Percentiles rank a stretch among this genome's conserved stretches.
Conservation (phyloP, 2,888 invertebrate species). For the Sympetrum striolatum region DNA sequence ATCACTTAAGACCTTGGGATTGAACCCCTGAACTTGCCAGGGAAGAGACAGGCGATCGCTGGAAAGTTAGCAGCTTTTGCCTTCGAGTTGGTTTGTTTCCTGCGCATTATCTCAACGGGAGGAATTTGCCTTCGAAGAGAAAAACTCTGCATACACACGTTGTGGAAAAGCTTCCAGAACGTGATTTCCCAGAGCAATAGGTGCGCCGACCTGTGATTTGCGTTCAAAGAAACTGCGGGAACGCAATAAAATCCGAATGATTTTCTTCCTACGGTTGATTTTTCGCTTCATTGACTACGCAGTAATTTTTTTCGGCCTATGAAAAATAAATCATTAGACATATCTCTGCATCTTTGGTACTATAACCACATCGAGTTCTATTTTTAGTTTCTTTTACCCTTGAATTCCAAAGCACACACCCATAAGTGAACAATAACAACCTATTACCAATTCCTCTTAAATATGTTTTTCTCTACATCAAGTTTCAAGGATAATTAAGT, state of each 20-base stretch:
- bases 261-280: too few relatives aligned
- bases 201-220: background rate
- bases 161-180: background rate
- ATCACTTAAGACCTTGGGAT: background rate
- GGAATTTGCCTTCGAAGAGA: background rate
- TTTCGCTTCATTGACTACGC: too few relatives aligned
- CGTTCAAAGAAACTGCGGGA: background rate
- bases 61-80: background rate
- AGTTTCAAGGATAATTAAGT: too few relatives aligned
- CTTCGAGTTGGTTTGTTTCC: background rate
- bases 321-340: too few relatives aligned
- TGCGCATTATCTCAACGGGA: background rate
- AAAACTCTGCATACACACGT: background rate
- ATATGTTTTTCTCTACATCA: too few relatives aligned
- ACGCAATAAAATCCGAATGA: background rate
- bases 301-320: too few relatives aligned
- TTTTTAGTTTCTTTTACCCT: too few relatives aligned
- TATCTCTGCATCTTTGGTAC: too few relatives aligned
- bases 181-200: background rate
- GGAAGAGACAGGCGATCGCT: background rate
- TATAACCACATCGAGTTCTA: too few relatives aligned
- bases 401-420: too few relatives aligned
- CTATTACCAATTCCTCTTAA: too few relatives aligned
- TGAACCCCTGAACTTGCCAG: background rate
- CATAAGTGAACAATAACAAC: too few relatives aligned